These are phyloP conservation scores for Glandiceps talaboti DNA, from an alignment of 53 echinoderm and acorn worm species.

Conservation along the genomic window DNA sequence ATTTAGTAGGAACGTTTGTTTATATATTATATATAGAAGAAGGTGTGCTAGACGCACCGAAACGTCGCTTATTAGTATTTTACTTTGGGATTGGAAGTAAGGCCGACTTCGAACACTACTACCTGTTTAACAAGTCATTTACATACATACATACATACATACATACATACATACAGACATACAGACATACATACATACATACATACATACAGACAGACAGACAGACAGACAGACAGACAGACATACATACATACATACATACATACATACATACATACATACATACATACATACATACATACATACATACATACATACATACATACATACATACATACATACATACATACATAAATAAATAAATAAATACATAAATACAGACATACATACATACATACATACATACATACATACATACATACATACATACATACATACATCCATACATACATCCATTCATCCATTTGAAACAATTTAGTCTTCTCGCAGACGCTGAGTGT, in stretches of 20 bases:
- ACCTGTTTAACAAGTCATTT: no score
- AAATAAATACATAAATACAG: conserved; percentile 5
- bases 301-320: conserved; percentile 9
- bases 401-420: background rate
- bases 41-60: no score
- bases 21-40: no score
- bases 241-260: conserved; percentile 6
- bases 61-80: no score
- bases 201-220: background rate
- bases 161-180: background rate
- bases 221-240: background rate
- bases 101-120: no score
- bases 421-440: background rate
- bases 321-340: conserved; percentile 9
- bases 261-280: conserved; percentile 6
- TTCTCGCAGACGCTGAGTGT: no score
- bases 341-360: conserved; percentile 1
- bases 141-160: background rate
- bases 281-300: conserved; percentile 9
- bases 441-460: background rate
- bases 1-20: no score
- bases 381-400: conserved; percentile 5
- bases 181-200: background rate
- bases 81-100: no score
- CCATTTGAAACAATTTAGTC: no score